phyloP scores from a whole-genome alignment of 2,888 invertebrate species.

The Yponomeuta malinellus region DNA sequence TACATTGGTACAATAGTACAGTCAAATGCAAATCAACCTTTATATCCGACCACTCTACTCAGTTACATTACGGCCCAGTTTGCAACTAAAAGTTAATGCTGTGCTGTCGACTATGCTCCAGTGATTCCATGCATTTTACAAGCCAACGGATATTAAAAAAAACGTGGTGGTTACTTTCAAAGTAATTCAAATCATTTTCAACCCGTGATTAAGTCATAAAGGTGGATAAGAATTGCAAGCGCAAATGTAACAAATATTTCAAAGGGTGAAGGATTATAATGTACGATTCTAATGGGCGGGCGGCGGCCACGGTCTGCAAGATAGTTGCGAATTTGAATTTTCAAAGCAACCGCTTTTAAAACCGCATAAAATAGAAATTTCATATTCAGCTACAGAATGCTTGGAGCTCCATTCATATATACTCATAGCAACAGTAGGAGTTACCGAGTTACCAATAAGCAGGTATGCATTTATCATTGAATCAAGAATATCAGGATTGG shows the following conservation, averaged over 20 bases:
- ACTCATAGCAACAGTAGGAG: slow-evolving; percentile 13
- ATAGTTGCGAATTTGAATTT: slow-evolving; percentile 32
- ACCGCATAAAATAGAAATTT: slow-evolving; percentile 42
- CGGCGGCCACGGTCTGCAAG: slow-evolving; percentile 20
- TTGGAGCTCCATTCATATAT: slow-evolving; percentile 28
- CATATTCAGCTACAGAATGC: slow-evolving; percentile 37
- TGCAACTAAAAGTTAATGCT: no score
- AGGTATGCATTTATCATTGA: slow-evolving; percentile 10
- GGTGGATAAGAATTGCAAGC: slow-evolving; percentile 11
- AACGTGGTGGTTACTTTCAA: not conserved
- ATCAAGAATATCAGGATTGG: not conserved
- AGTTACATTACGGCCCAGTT: no score
- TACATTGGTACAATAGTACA: no score
- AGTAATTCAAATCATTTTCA: slow-evolving; percentile 14
- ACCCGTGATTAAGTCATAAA: slow-evolving; percentile 14
- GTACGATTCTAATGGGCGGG: slow-evolving; percentile 14
- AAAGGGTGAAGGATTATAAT: slow-evolving; percentile 14
- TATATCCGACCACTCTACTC: no score
- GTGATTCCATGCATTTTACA: not conserved
- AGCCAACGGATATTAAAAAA: not conserved
- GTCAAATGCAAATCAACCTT: no score
- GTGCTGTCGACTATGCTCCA: slow-evolving; percentile 18
- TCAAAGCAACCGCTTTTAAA: slow-evolving; percentile 37
- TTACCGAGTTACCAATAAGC: slow-evolving; percentile 19
- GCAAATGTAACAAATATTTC: slow-evolving; percentile 16